These are phyloP conservation scores for Bombus waltoni DNA, from an alignment of 1,140 invertebrate genomes.

Conservation along the genomic window DNA sequence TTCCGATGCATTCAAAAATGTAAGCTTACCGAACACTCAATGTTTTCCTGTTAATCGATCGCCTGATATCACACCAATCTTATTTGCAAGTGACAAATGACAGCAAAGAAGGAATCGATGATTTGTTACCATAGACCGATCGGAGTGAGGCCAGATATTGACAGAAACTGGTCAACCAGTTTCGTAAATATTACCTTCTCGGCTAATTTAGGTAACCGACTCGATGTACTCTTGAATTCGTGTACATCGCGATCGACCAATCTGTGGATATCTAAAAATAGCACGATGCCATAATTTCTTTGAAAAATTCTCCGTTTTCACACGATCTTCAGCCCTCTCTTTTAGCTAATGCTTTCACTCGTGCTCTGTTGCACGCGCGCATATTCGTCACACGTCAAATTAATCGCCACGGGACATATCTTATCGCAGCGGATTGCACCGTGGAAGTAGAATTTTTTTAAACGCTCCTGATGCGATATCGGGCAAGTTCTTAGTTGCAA, in stretches of 20 bases:
- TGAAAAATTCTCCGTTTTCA: constrained; percentile 34
- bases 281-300: constrained; percentile 46
- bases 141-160: constrained; percentile 13
- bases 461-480: neutral
- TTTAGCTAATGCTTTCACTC: constrained; percentile 19
- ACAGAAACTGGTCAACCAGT: constrained; percentile 18
- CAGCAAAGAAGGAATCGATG: constrained; percentile 3
- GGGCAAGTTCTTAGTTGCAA: neutral
- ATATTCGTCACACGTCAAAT: constrained; percentile 39
- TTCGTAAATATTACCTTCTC: neutral
- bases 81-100: constrained; percentile 18
- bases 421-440: neutral
- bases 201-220: constrained; percentile 17
- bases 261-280: constrained; percentile 47
- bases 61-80: neutral
- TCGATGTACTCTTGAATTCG: constrained; percentile 7
- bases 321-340: neutral
- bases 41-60: neutral
- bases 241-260: constrained; percentile 23
- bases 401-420: constrained; percentile 7
- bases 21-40: neutral
- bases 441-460: neutral
- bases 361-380: constrained; percentile 1
- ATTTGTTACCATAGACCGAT: constrained; percentile 17
- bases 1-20: neutral